These are phyloP conservation scores for Lepidochrysops patricia DNA, from an alignment of 2,888 invertebrate species.

Conservation along the genomic window DNA sequence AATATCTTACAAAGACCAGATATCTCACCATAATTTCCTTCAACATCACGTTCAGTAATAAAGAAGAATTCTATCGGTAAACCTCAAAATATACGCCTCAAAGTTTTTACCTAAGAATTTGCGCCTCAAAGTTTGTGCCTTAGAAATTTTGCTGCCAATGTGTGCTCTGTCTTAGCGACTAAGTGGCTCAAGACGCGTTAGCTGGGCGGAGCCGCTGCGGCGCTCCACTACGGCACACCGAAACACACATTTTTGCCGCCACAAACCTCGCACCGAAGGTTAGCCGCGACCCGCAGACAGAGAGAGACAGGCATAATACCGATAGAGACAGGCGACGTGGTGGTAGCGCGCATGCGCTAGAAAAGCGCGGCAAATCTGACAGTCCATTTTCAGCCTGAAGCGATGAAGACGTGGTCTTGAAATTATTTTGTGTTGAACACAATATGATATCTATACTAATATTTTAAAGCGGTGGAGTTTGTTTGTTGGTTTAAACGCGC, in stretches of 20 bases:
- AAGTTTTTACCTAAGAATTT: too few species aligned
- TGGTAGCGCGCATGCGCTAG: conserved; percentile 47
- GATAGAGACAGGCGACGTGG: background rate
- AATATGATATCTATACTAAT: too few species aligned
- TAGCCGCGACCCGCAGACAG: conserved; percentile 73
- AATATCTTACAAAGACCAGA: too few species aligned
- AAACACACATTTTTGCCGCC: conserved; percentile 76
- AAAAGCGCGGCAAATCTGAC: conserved; percentile 58
- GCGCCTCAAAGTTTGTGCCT: too few species aligned
- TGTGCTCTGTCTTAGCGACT: conserved; percentile 66
- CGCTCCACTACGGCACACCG: conserved; percentile 73
- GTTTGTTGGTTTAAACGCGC: too few species aligned
- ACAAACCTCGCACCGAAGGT: conserved; percentile 75
- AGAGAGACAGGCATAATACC: conserved; percentile 35
- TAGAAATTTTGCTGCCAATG: conserved; percentile 34
- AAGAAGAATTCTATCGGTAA: too few species aligned
- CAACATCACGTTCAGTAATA: too few species aligned
- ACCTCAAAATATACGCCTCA: too few species aligned
- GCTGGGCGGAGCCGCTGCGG: conserved; percentile 63
- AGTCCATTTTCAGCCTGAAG: conserved; percentile 31
- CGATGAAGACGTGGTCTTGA: conserved; percentile 20
- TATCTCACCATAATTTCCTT: too few species aligned
- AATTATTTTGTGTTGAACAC: too few species aligned
- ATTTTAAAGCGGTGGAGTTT: too few species aligned
- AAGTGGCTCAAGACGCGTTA: conserved; percentile 74